These are phyloP conservation scores for Prolemur simus DNA, from an alignment of 2,113 vertebrate species.

Conservation along the genomic window DNA sequence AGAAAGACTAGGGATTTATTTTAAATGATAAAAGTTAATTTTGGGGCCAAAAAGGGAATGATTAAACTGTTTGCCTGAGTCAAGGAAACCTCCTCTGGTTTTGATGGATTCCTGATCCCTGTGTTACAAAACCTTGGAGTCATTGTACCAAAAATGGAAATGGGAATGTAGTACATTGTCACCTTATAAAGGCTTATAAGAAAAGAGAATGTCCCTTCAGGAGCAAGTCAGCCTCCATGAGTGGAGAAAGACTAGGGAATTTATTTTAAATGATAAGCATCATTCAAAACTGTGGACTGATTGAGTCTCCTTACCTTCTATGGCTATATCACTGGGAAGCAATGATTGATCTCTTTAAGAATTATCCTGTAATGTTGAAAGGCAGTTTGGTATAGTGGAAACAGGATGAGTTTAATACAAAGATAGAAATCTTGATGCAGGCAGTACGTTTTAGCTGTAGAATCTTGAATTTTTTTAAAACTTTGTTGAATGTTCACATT, in stretches of 20 bases:
- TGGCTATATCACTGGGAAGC: not conserved
- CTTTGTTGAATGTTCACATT: not conserved
- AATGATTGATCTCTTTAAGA: not conserved
- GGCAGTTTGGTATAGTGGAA: not conserved
- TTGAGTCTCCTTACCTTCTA: not conserved
- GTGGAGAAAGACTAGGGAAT: not conserved
- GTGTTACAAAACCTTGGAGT: conserved; percentile 27
- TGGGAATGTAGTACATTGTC: not conserved
- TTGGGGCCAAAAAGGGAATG: not conserved
- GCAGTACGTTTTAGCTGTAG: not conserved
- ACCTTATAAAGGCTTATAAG: too few species aligned
- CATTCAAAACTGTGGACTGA: not conserved
- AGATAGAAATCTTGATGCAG: not conserved
- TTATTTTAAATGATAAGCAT: conserved; percentile 2
- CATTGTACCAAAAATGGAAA: not conserved
- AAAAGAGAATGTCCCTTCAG: too few species aligned
- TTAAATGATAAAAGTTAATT: conserved; percentile 43
- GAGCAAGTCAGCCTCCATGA: too few species aligned
- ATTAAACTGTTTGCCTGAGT: conserved; percentile 22
- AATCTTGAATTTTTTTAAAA: not conserved
- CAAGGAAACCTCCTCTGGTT: conserved; percentile 4
- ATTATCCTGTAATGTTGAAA: not conserved
- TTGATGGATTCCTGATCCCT: not conserved
- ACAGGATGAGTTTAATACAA: not conserved
- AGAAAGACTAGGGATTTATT: not conserved